Evolutionary conservation across 2,797 vertebrate genomes (phyloP).

Genomic region (Chelon auratus): DNA sequence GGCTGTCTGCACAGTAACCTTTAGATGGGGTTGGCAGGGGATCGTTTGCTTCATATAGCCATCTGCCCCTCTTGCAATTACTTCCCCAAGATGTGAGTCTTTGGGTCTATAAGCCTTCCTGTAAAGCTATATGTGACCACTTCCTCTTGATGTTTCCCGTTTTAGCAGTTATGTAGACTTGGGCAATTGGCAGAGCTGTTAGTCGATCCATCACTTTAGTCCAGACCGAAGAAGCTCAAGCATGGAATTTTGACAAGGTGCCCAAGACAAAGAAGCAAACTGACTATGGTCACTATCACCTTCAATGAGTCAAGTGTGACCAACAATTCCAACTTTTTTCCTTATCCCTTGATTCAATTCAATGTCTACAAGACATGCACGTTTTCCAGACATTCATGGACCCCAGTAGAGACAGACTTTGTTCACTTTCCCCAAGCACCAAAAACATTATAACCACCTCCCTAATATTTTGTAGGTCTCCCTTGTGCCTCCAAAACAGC

Average conservation of each 20-base stretch:
- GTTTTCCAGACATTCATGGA: neutral
- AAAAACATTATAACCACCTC: too few species aligned
- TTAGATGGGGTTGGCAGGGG: conserved; percentile 45
- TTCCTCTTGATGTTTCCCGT: conserved; percentile 6
- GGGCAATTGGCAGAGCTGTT: neutral
- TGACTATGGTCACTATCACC: neutral
- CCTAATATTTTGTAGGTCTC: too few species aligned
- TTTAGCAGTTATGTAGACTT: conserved; percentile 2
- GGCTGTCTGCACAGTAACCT: conserved; percentile 45
- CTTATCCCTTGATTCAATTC: neutral
- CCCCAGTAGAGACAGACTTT: neutral
- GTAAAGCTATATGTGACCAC: conserved; percentile 21
- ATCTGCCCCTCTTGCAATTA: conserved; percentile 49
- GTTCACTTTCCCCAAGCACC: neutral
- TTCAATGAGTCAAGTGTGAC: too few species aligned
- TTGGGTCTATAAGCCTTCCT: conserved; percentile 33
- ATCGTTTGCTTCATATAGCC: conserved; percentile 36
- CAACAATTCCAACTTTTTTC: too few species aligned
- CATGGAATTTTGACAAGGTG: neutral
- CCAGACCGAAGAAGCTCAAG: neutral
- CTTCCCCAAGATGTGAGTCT: conserved; percentile 28
- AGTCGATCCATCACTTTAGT: too few species aligned
- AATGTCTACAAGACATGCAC: neutral
- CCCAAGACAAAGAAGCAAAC: neutral
- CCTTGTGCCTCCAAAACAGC: too few species aligned